Base-by-base conservation (phyloP, 2,797 vertebrate species). In the Chelon labrosus region DNA sequence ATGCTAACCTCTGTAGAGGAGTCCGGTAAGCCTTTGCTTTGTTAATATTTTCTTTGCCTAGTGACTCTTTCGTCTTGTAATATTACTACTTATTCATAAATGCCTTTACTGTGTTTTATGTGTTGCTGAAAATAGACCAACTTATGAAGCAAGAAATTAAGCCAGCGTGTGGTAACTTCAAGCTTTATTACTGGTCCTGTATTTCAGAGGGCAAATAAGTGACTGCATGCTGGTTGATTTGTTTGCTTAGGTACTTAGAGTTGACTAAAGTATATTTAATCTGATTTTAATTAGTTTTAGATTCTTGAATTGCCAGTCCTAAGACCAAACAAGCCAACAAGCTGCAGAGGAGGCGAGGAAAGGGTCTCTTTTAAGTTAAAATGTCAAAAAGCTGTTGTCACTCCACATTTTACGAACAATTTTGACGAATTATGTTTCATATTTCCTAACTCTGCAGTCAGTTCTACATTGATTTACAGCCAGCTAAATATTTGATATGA, bases 1-100 rank as follows among this genome's bases (percentile, higher is more conserved):
- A 90, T 79, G 88, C 80, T 94, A 93, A 92, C 91, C 91, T 93
- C 94, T 96, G 76, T 95, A 99, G 97, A 97, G 95, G 95, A 98
- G 97, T 95, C 97, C 96, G 97, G 97, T 98, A 99, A 99, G 97
- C 81, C 57, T 84, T 55, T 75, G 52, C 71, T 80, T 79, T 89
- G 42, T 70, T 46, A 64, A n/a, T 65, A 11, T 22, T 20, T 51
- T 27, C 16, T 7, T 59, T 37, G 35, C 46, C 7, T 60, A 50
- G 41, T 22, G 14, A 47, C 11, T 64, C 12, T 66, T 22, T 77
- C 10, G 44, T 57, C 14, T 35, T 12, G 39, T 4, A 10, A 16
- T 19, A 39, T 51, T 57, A 10, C 13, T 51, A 4, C 14, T 49
- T 58, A n/a, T 9, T 38, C 61, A 8, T 35, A 20, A 22, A 31